A percentile compares a stretch with the other conserved stretches of the same genome.
Evolutionary conservation across 2,888 invertebrate genomes (phyloP).

Genomic region (Xanthia togata): DNA sequence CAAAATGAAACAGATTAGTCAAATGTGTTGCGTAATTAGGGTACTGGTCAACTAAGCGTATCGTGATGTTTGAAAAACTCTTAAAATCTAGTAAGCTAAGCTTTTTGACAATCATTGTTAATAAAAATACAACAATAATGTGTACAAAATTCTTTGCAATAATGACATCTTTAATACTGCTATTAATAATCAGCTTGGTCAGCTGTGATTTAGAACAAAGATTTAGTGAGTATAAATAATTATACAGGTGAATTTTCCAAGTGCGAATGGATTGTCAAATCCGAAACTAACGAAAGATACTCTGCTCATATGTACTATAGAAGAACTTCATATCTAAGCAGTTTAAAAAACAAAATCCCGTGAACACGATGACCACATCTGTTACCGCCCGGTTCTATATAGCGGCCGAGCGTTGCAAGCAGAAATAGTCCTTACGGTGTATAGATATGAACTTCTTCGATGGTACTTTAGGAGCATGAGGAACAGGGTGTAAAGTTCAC

Average conservation of each 20-base stretch:
- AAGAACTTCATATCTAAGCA: too few relatives aligned
- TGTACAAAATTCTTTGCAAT: background rate
- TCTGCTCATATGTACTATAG: too few relatives aligned
- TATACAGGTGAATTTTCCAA: background rate
- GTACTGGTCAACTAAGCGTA: background rate
- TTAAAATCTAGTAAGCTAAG: slow-evolving; percentile 37
- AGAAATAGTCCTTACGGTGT: too few relatives aligned
- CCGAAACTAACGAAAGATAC: background rate
- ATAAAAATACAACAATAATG: slow-evolving; percentile 6
- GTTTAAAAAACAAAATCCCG: too few relatives aligned
- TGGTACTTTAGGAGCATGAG: too few relatives aligned
- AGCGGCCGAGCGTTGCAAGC: too few relatives aligned
- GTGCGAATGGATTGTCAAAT: background rate
- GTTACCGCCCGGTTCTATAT: too few relatives aligned
- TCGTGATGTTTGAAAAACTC: background rate
- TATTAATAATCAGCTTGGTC: background rate
- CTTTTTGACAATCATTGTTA: slow-evolving; percentile 1
- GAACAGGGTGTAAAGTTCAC: too few relatives aligned
- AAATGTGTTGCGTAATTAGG: too few relatives aligned
- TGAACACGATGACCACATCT: too few relatives aligned
- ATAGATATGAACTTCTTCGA: too few relatives aligned
- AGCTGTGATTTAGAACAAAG: background rate
- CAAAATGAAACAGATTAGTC: too few relatives aligned
- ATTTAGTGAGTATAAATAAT: slow-evolving; percentile 14
- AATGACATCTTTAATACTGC: background rate